Evolutionary conservation across 2,888 invertebrate species (phyloP).

Genomic region (Cordilura impudica): DNA sequence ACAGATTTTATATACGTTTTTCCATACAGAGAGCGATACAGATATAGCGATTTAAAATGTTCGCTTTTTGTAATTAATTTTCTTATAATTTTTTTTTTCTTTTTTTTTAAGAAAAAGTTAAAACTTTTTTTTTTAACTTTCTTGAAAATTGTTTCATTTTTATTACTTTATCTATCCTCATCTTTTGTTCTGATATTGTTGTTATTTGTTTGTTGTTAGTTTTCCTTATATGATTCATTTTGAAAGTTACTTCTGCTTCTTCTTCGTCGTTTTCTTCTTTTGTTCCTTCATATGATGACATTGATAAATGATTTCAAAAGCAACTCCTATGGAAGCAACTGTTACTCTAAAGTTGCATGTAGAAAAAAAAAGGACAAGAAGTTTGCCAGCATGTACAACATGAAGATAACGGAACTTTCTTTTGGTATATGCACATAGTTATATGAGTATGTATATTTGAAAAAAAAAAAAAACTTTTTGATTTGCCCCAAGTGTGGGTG

Average conservation of each 20-base stretch:
- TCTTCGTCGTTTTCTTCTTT: neutral
- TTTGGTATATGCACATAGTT: slow-evolving; percentile 9
- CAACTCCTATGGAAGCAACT: slow-evolving; percentile 33
- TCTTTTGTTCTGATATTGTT: slow-evolving; percentile 21
- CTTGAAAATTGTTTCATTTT: slow-evolving; percentile 36
- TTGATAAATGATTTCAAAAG: slow-evolving; percentile 60
- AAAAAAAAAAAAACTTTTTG: slow-evolving; percentile 22
- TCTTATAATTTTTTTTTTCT: neutral
- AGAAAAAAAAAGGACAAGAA: neutral
- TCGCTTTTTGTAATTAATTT: no score
- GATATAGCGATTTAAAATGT: no score
- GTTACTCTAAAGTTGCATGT: neutral
- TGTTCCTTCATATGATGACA: slow-evolving; percentile 43
- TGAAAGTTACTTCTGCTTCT: slow-evolving; percentile 25
- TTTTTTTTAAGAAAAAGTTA: neutral
- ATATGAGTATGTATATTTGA: no score
- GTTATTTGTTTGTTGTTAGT: slow-evolving; percentile 13
- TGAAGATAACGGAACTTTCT: no score
- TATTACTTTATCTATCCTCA: slow-evolving; percentile 39
- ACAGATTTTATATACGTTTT: no score
- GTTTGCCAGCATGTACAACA: no score
- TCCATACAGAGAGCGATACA: no score
- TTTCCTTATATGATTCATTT: slow-evolving; percentile 21
- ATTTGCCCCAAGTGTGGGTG: neutral
- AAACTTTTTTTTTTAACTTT: slow-evolving; percentile 8